These are phyloP conservation scores for Choreutis nemorana DNA, from an alignment of 2,888 invertebrate species.

Conservation along the genomic window DNA sequence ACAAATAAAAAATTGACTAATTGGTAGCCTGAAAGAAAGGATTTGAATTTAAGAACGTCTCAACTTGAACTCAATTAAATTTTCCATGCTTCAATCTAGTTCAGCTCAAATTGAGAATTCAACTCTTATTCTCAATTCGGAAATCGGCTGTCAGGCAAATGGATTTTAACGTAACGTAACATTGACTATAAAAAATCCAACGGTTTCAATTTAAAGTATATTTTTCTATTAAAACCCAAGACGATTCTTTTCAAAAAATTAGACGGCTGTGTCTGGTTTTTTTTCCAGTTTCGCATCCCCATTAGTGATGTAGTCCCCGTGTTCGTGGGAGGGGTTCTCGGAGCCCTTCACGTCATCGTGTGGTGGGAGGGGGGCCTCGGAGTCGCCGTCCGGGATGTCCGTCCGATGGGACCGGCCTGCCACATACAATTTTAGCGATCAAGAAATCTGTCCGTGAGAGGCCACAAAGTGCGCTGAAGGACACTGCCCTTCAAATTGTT, in stretches of 20 bases:
- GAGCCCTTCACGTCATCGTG: slow-evolving; percentile 68
- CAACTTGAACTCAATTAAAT: too few relatives aligned
- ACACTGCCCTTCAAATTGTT: too few relatives aligned
- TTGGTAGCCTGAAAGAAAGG: too few relatives aligned
- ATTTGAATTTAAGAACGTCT: too few relatives aligned
- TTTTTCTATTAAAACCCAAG: too few relatives aligned
- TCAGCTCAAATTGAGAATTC: too few relatives aligned
- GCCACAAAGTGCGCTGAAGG: too few relatives aligned
- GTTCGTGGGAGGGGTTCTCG: slow-evolving; percentile 67
- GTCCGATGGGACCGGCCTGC: slow-evolving; percentile 69
- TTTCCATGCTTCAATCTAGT: too few relatives aligned
- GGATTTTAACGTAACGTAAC: not conserved
- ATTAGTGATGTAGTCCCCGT: slow-evolving; percentile 68
- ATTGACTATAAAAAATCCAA: not conserved
- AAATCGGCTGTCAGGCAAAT: too few relatives aligned
- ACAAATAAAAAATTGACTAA: too few relatives aligned
- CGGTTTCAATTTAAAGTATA: not conserved
- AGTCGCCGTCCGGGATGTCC: slow-evolving; percentile 70
- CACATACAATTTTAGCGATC: slow-evolving; percentile 60
- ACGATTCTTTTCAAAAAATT: too few relatives aligned
- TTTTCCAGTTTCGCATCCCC: slow-evolving; percentile 59
- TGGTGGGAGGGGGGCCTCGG: slow-evolving; percentile 68
- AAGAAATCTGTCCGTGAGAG: slow-evolving; percentile 52
- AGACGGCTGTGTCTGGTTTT: slow-evolving; percentile 61
- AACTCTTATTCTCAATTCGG: too few relatives aligned